These are phyloP conservation scores for Alviniconcha marisindica DNA, from an alignment of 1,140 invertebrate species.

Conservation along the genomic window DNA sequence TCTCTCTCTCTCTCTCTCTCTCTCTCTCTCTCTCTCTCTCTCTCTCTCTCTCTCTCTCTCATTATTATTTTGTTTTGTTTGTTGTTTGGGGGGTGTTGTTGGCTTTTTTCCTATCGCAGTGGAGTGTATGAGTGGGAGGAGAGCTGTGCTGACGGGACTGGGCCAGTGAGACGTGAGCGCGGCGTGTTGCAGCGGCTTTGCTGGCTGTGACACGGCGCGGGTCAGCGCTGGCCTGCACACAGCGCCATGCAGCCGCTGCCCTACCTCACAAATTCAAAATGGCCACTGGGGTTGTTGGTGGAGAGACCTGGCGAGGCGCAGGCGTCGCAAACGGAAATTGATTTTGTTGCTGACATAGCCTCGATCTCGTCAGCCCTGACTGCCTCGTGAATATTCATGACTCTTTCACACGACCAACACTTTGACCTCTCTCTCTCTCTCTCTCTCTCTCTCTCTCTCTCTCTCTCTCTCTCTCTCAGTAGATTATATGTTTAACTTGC, in stretches of 20 bases:
- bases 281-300: too few species aligned
- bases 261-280: too few species aligned
- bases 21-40: not conserved
- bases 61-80: too few species aligned
- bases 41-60: conserved; percentile 10
- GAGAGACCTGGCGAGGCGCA: not conserved
- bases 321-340: not conserved
- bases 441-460: not conserved
- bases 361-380: conserved; percentile 21
- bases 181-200: too few species aligned
- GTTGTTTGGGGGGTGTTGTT: too few species aligned
- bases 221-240: too few species aligned
- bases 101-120: too few species aligned
- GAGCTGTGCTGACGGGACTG: too few species aligned
- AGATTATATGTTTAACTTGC: not conserved
- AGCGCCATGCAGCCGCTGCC: too few species aligned
- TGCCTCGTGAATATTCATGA: conserved; percentile 30
- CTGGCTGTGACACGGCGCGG: too few species aligned
- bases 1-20: not conserved
- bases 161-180: too few species aligned
- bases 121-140: too few species aligned
- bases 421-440: not conserved
- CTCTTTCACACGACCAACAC: not conserved
- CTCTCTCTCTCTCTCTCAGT: not conserved
- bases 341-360: conserved; percentile 18